Base-by-base conservation (phyloP, 2,888 invertebrate species). In the Cataglyphis cursor region DNA sequence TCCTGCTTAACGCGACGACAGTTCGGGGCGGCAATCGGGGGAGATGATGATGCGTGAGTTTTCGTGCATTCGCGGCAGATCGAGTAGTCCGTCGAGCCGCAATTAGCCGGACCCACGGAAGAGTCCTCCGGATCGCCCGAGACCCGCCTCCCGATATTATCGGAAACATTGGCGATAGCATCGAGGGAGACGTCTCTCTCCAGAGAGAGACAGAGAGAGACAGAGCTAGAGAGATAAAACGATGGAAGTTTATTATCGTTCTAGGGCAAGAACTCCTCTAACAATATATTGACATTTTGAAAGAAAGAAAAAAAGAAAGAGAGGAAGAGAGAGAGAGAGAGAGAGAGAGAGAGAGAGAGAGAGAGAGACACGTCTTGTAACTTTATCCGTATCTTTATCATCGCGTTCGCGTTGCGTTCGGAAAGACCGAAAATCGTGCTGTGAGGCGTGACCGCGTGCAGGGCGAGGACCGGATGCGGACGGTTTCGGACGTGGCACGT, bases 1-100 rank as follows among this genome's bases (percentile, higher is more conserved):
- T 81, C 66, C 82, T 81, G 82, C 66, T 76, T 87, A 89, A 89
- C 74, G 83, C 83, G 81, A 84, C 82, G 82, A 88, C 88, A 82
- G 87, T 89, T 87, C 64, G 89, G 83, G 76, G 44, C 82, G 80
- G 73, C 76, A n/a, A 51, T n/a, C 51, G n/a, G 8, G 8, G 8
- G n/a, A 8, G n/a, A 51, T n/a, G 51, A 51, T n/a, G 51, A 51
- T 51, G 51, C 83, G 81, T 81, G 74, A 85, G 83, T 88, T 86
- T 87, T 89, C 80, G 82, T 88, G 84, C 83, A 76, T 84, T 89
- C 84, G 83, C 41, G 75, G 84, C 54, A 68, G 81, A 73, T 70
- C 72, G 70, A 70, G 59, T 65, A 65, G 57, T 78, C 83, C 84
- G 8, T 41, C 38, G 38, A 38, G 38, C 81, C 59, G 73, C 83